Evolutionary conservation across 2,113 vertebrate genomes (phyloP).

Genomic region (Tachycineta bicolor): DNA sequence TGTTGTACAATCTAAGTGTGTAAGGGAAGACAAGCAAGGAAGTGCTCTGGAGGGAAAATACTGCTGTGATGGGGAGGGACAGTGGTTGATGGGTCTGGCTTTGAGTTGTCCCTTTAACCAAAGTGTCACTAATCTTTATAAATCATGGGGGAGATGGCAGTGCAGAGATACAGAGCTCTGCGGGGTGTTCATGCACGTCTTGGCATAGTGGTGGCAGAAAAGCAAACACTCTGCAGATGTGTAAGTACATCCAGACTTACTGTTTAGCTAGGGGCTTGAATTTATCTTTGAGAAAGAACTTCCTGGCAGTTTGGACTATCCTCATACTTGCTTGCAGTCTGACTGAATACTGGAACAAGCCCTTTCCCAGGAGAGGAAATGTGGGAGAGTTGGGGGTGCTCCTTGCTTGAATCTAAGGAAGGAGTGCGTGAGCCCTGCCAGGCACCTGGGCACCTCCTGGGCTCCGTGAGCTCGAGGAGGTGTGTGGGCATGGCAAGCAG

Average conservation of each 20-base stretch:
- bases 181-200: accelerated
- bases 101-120: neutral
- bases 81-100: neutral
- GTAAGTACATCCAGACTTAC: neutral
- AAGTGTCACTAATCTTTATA: neutral
- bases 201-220: neutral
- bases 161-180: neutral
- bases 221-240: neutral
- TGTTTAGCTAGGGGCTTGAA: neutral
- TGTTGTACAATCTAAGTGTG: neutral
- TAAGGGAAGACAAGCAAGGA: neutral
- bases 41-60: neutral
- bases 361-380: neutral
- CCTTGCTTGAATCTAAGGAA: neutral
- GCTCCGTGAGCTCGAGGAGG: neutral
- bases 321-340: neutral
- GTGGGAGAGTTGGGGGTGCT: neutral
- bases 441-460: neutral
- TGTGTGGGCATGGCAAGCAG: neutral
- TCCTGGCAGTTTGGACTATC: neutral
- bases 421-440: neutral
- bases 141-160: neutral
- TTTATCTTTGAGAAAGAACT: neutral
- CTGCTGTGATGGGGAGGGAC: neutral
- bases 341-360: neutral